These are phyloP conservation scores for Cyphomyrus discorhynchus DNA, from an alignment of 2,113 vertebrate species.

Conservation along the genomic window DNA sequence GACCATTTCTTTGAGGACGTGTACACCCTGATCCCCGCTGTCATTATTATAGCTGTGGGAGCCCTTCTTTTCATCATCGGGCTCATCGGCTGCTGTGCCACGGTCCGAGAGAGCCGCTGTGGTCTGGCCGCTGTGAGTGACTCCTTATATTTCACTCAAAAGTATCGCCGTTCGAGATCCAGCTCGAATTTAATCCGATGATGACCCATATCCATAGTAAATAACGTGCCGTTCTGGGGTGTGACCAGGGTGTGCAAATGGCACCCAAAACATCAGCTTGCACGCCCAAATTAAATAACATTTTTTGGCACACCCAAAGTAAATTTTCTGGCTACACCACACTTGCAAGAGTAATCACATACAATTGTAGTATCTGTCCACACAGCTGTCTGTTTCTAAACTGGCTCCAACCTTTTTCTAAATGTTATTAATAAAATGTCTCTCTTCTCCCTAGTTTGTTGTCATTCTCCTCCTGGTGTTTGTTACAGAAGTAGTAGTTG, in stretches of 20 bases:
- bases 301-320: neutral
- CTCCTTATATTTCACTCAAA: neutral
- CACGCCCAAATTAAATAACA: neutral
- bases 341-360: neutral
- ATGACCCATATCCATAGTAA: neutral
- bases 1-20: constrained; percentile 96
- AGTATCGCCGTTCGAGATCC: neutral
- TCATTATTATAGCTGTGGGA: constrained; percentile 89
- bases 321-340: neutral
- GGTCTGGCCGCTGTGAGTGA: constrained; percentile 84
- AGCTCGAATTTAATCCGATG: neutral
- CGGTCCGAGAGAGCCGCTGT: constrained; percentile 88
- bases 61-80: constrained; percentile 92
- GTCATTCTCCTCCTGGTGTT: constrained; percentile 92
- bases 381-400: neutral
- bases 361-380: neutral
- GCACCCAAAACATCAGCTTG: neutral
- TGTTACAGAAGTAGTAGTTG: constrained; percentile 88
- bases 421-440: neutral
- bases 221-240: neutral
- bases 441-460: constrained; percentile 75
- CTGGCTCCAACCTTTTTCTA: neutral
- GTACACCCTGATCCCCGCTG: constrained; percentile 85
- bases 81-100: constrained; percentile 91
- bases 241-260: neutral